Conservation (phyloP, 2,888 invertebrate genomes). For the Xylota sylvarum region DNA sequence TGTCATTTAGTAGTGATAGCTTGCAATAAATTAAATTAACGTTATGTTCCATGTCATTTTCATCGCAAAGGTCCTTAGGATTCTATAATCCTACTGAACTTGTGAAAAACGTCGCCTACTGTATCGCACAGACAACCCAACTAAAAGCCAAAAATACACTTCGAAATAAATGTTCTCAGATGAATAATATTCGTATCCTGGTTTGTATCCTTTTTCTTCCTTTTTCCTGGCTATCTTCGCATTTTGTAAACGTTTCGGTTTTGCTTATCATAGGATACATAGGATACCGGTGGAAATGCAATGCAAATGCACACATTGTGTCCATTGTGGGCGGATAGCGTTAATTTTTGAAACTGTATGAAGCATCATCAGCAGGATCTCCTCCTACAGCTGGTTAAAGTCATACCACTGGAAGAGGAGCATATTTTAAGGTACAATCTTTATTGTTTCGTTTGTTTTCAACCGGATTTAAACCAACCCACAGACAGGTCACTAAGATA, state of each 20-base stretch:
- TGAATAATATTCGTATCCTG: conserved; percentile 15
- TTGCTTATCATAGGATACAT: conserved; percentile 7
- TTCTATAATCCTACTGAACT: not conserved
- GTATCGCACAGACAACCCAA: not conserved
- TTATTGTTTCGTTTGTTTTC: not conserved
- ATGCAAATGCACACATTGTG: conserved; percentile 5
- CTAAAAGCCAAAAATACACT: not conserved
- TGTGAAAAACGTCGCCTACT: not conserved
- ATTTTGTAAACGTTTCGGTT: conserved; percentile 1
- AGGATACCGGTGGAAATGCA: conserved; percentile 7
- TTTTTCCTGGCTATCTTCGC: conserved; percentile 3
- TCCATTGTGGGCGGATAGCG: not conserved
- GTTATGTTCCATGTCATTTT: not conserved
- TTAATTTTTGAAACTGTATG: not conserved
- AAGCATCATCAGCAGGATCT: conserved; percentile 7
- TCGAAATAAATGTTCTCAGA: not conserved
- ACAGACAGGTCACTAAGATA: not conserved
- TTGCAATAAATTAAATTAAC: not conserved
- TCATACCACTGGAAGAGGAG: not conserved
- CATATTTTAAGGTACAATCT: not conserved
- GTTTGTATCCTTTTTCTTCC: not conserved
- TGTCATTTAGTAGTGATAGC: not conserved
- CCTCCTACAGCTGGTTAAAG: not conserved
- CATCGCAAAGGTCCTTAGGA: not conserved
- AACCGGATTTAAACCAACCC: conserved; percentile 12